These are phyloP conservation scores for Lordiphosa mommai DNA, from an alignment of 1,140 invertebrate genomes.

Conservation along the genomic window DNA sequence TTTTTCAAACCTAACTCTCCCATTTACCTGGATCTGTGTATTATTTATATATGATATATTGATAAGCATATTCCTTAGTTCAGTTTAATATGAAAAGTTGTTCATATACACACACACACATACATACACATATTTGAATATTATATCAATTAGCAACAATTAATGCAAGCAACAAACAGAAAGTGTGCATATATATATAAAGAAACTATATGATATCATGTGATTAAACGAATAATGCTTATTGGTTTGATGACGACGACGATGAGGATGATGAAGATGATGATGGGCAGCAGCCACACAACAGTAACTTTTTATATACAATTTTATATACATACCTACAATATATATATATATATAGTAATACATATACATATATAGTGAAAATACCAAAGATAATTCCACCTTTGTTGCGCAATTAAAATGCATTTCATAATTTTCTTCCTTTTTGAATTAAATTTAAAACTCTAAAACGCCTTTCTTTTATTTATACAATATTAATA, in stretches of 20 bases:
- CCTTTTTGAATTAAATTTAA: slow-evolving; percentile 55
- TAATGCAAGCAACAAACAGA: slow-evolving; percentile 49
- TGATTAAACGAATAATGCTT: slow-evolving; percentile 59
- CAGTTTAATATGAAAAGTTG: slow-evolving; percentile 54
- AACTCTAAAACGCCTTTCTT: slow-evolving; percentile 55
- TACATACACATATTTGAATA: slow-evolving; percentile 13
- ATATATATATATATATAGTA: slow-evolving; percentile 44
- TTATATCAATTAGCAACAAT: slow-evolving; percentile 43
- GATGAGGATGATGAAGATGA: slow-evolving; percentile 14
- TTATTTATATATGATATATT: slow-evolving; percentile 50
- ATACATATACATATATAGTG: slow-evolving; percentile 57
- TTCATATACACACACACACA: slow-evolving; percentile 43
- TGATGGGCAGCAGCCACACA: slow-evolving; percentile 19
- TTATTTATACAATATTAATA: slow-evolving; percentile 62
- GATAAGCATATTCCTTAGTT: slow-evolving; percentile 56
- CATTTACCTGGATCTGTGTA: slow-evolving; percentile 40
- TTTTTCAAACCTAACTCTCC: slow-evolving; percentile 23
- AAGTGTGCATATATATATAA: slow-evolving; percentile 53
- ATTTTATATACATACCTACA: slow-evolving; percentile 33
- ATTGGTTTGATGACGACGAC: too few relatives aligned
- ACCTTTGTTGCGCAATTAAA: slow-evolving; percentile 74
- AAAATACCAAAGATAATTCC: slow-evolving; percentile 77
- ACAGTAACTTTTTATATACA: slow-evolving; percentile 54
- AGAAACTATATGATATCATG: slow-evolving; percentile 60
- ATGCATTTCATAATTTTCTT: slow-evolving; percentile 68